A percentile compares a stretch with the other conserved stretches of the same genome.
These are phyloP conservation scores for Trachelus troglodyta DNA, from an alignment of 2,888 invertebrate genomes.

Conservation along the genomic window DNA sequence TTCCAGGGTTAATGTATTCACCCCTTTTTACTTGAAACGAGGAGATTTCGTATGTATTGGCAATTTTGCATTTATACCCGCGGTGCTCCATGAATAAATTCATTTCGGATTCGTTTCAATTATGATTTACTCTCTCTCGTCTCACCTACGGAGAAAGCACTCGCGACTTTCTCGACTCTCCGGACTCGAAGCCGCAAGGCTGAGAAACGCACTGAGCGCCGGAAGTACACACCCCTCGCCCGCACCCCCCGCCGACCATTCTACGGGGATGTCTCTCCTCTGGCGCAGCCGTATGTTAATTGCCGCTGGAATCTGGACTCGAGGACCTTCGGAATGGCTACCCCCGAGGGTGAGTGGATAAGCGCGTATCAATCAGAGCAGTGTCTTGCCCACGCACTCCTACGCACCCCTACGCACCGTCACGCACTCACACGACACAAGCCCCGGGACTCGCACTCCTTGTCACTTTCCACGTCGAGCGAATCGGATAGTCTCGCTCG, in stretches of 20 bases:
- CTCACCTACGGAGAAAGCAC: slow-evolving; percentile 23
- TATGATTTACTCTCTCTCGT: slow-evolving; percentile 23
- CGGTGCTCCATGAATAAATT: slow-evolving; percentile 64
- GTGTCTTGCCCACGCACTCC: slow-evolving; percentile 51
- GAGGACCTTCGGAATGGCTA: neutral
- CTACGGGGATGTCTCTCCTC: slow-evolving; percentile 2
- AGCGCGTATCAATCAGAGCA: slow-evolving; percentile 53
- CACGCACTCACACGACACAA: slow-evolving; percentile 5
- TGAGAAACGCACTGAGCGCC: neutral
- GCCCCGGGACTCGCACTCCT: slow-evolving; percentile 44
- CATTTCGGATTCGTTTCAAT: slow-evolving; percentile 60
- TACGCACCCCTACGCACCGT: slow-evolving; percentile 24
- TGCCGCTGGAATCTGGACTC: neutral
- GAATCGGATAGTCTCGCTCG: slow-evolving; percentile 42
- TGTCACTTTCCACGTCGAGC: slow-evolving; percentile 45
- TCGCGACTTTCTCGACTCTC: slow-evolving; percentile 36
- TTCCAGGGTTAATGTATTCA: slow-evolving; percentile 64
- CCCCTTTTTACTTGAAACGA: slow-evolving; percentile 66
- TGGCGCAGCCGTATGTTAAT: slow-evolving; percentile 1
- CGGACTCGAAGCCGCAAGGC: slow-evolving; percentile 19
- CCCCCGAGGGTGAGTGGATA: neutral
- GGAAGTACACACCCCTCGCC: neutral
- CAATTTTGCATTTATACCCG: slow-evolving; percentile 66
- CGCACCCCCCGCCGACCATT: slow-evolving; percentile 11
- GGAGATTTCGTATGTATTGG: slow-evolving; percentile 67